Conservation (phyloP, 1,140 invertebrate species). For the Drosophila ambigua region DNA sequence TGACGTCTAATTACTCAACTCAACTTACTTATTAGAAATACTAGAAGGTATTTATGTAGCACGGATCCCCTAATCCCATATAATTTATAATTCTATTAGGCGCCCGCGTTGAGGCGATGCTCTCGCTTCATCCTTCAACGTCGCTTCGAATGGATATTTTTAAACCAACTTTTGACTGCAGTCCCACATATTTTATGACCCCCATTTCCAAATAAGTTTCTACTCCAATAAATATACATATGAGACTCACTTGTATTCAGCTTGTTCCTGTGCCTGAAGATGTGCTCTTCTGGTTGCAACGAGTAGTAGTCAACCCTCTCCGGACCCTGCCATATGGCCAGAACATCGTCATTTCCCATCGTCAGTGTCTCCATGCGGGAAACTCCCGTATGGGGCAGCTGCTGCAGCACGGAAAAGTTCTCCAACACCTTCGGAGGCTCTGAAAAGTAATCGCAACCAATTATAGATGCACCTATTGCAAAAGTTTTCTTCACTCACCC, state of each 20-base stretch:
- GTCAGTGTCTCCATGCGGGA: slow-evolving; percentile 12
- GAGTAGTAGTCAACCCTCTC: slow-evolving; percentile 14
- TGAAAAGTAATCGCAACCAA: neutral
- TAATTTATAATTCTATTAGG: slow-evolving; percentile 15
- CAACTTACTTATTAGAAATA: slow-evolving; percentile 21
- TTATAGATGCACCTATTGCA: neutral
- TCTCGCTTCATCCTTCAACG: neutral
- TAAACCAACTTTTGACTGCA: neutral
- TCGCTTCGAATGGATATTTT: neutral
- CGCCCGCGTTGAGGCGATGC: slow-evolving; percentile 3
- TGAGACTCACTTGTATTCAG: slow-evolving; percentile 61
- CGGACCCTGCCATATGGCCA: slow-evolving; percentile 25
- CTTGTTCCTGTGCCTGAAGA: slow-evolving; percentile 10
- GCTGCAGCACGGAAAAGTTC: slow-evolving; percentile 46
- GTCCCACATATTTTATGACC: slow-evolving; percentile 21
- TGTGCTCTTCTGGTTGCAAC: slow-evolving; percentile 34
- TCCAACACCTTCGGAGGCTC: slow-evolving; percentile 50
- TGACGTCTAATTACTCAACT: slow-evolving; percentile 25
- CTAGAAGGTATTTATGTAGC: slow-evolving; percentile 28
- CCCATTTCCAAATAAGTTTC: slow-evolving; percentile 50
- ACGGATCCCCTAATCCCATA: slow-evolving; percentile 2
- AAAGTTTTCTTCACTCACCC: slow-evolving; percentile 20
- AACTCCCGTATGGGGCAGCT: slow-evolving; percentile 42
- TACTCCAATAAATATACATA: slow-evolving; percentile 62
- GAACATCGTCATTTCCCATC: slow-evolving; percentile 9